Percentiles rank a stretch among this genome's conserved stretches.
Evolutionary conservation across 2,797 vertebrate genomes (phyloP).

Genomic region (Lateolabrax maculatus): DNA sequence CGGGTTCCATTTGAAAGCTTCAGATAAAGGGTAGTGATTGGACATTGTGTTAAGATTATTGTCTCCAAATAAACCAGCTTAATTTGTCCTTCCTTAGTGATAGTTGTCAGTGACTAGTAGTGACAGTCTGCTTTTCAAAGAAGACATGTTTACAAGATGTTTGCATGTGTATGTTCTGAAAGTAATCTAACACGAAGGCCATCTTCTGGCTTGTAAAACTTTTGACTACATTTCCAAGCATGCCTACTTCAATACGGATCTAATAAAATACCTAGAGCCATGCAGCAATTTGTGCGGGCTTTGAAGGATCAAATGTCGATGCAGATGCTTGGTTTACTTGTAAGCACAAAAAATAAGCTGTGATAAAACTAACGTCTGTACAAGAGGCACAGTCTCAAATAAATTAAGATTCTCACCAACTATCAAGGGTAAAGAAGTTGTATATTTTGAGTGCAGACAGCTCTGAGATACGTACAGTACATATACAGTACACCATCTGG

Average conservation of each 20-base stretch:
- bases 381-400: conserved; percentile 1
- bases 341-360: conserved; percentile 24
- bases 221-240: conserved; percentile 40
- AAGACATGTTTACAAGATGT: conserved; percentile 32
- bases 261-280: conserved; percentile 43
- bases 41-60: conserved; percentile 17
- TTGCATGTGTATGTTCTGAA: conserved; percentile 31
- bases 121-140: background rate
- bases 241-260: conserved; percentile 21
- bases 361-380: conserved; percentile 16
- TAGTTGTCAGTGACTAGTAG: conserved; percentile 20
- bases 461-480: conserved; percentile 14
- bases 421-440: conserved; percentile 25
- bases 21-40: background rate
- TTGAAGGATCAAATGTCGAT: conserved; percentile 35
- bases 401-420: conserved; percentile 1
- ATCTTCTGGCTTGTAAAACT: conserved; percentile 52
- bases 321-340: conserved; percentile 6
- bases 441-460: conserved; percentile 14
- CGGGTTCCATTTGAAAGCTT: background rate
- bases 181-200: conserved; percentile 55
- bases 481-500: conserved; percentile 41
- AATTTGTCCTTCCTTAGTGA: background rate
- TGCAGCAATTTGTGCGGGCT: conserved; percentile 25
- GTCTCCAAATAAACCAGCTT: conserved; percentile 22